Evolutionary conservation across 2,797 vertebrate genomes (phyloP).

Genomic region (Parotocinclus haroldoi): DNA sequence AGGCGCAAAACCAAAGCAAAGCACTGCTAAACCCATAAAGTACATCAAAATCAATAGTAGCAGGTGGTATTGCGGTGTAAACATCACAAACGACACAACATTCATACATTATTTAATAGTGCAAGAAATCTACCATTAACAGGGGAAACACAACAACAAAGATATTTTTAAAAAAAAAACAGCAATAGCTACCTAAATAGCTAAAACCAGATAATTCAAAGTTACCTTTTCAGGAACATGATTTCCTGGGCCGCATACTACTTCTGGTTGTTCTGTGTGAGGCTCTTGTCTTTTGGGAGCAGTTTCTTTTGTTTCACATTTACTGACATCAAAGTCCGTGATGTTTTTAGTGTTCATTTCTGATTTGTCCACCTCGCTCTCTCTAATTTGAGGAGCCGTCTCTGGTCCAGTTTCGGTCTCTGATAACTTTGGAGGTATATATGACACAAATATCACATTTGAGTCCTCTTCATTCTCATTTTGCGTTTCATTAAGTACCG

Average conservation of each 20-base stretch:
- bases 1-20: no score
- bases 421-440: slow-evolving; percentile 62
- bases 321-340: background rate
- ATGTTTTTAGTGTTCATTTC: slow-evolving; percentile 3
- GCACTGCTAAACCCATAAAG: no score
- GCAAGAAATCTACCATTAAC: no score
- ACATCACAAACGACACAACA: no score
- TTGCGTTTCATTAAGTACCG: slow-evolving; percentile 2
- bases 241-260: background rate
- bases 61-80: no score
- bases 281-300: background rate
- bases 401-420: background rate
- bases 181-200: no score
- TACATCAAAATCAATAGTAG: no score
- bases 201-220: background rate
- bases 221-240: slow-evolving; percentile 29
- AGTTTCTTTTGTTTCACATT: slow-evolving; percentile 7
- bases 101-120: no score
- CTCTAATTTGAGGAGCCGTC: background rate
- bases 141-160: no score
- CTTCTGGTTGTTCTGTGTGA: background rate
- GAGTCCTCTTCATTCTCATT: slow-evolving; percentile 62
- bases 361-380: background rate
- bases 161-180: no score
- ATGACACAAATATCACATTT: slow-evolving; percentile 73